Conservation (phyloP, 2,888 invertebrate species). For the Calameuta pallipes region DNA sequence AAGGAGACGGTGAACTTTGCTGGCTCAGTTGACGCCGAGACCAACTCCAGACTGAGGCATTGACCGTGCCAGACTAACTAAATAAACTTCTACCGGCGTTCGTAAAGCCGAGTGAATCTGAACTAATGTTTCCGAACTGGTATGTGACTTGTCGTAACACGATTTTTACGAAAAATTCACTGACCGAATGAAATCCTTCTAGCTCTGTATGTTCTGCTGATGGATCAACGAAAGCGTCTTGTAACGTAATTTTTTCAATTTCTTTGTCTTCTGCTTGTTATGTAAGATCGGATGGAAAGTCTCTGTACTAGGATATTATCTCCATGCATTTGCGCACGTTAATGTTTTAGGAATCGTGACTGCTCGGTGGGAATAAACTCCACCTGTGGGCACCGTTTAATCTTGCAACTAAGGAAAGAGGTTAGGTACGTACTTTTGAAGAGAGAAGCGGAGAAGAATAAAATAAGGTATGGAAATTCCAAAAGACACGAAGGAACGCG, state of each 20-base stretch:
- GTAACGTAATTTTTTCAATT: not conserved
- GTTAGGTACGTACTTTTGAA: not conserved
- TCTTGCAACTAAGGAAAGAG: not conserved
- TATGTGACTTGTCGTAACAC: not conserved
- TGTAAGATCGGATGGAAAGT: not conserved
- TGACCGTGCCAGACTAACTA: conserved; percentile 1
- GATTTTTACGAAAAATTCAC: not conserved
- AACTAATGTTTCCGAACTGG: not conserved
- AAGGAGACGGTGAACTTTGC: conserved; percentile 23
- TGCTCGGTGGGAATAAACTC: not conserved
- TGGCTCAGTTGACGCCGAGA: conserved; percentile 15
- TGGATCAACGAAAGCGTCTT: not conserved
- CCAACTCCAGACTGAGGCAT: conserved; percentile 11
- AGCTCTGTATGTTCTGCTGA: not conserved
- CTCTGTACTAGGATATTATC: not conserved
- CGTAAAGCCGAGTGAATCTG: not conserved
- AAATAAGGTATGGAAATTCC: not conserved
- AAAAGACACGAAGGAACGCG: not conserved
- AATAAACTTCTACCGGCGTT: not conserved
- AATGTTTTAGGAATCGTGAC: not conserved
- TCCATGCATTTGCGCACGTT: not conserved
- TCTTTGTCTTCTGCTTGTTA: not conserved
- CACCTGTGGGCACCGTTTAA: not conserved
- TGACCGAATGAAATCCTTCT: not conserved
- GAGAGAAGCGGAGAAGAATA: not conserved